A percentile compares a stretch with the other conserved stretches of the same genome.
phyloP scores from a whole-genome alignment of 1,140 invertebrate species.

The Drosophila orosa region DNA sequence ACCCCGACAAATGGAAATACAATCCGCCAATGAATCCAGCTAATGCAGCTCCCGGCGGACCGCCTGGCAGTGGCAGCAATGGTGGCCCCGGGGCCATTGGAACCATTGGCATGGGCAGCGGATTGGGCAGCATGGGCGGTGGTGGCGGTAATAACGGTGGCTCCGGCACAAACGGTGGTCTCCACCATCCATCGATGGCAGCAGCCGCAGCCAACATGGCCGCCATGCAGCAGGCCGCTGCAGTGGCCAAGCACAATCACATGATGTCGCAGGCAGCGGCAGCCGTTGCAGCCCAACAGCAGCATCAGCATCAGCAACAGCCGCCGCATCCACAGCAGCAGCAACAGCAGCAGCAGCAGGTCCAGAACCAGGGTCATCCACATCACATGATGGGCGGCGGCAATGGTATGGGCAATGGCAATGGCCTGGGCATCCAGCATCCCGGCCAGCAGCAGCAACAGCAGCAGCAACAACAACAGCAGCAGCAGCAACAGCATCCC shows the following conservation, averaged over 20 bases:
- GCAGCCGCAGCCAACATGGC: conserved; percentile 74
- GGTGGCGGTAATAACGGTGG: conserved; percentile 56
- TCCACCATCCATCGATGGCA: conserved; percentile 79
- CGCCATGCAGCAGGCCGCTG: conserved; percentile 80
- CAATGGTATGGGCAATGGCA: conserved; percentile 69
- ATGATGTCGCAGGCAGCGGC: conserved; percentile 82
- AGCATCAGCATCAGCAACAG: conserved; percentile 68
- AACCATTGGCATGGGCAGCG: conserved; percentile 77
- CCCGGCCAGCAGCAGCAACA: conserved; percentile 52
- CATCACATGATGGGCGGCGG: conserved; percentile 74
- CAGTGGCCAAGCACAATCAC: conserved; percentile 80
- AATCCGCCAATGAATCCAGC: conserved; percentile 84
- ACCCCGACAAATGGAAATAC: conserved; percentile 89
- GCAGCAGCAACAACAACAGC: conserved; percentile 68
- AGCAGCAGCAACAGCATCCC: conserved; percentile 71
- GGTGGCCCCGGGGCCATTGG: conserved; percentile 76
- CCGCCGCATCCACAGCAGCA: conserved; percentile 64
- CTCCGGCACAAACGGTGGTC: conserved; percentile 71
- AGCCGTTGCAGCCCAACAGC: conserved; percentile 70
- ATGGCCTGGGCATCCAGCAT: conserved; percentile 61
- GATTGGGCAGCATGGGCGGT: conserved; percentile 61
- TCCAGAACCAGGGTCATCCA: conserved; percentile 67
- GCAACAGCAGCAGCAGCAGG: conserved; percentile 72
- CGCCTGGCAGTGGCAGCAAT: conserved; percentile 67
- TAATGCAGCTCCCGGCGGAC: conserved; percentile 76